Evolutionary conservation across 2,113 vertebrate genomes (phyloP), one percentile per base, ranked within the genome.

Genomic region (Pseudorectes ferrugineus): DNA sequence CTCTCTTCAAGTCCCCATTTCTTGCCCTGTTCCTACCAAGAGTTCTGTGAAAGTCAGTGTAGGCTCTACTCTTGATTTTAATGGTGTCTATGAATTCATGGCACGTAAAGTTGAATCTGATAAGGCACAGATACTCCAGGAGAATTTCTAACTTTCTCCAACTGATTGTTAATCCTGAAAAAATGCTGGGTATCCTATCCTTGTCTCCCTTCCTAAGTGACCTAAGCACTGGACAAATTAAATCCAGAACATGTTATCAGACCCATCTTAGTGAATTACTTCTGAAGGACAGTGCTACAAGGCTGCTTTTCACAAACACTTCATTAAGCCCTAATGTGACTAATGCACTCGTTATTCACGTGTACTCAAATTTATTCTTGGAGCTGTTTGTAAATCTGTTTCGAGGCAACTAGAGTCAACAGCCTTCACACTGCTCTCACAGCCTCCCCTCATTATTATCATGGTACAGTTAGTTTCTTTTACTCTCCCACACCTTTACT

Each of bases 291-390:
- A 74, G 65, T n/a, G 48, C 33, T 74, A 73, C 43, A 57, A 81
- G 84, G 63, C 59, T 58, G 38, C 59, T 88, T 80, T 95, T 88
- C 85, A 83, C 58, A 84, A 97, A 88, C 55, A 62, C 65, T 83
- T 93, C n/a, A 86, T 91, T 88, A 93, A 96, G 35, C 14, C 38
- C 29, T 83, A 62, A 89, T 73, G 54, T 83, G 72, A 93, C 72
- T 88, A 88, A 93, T 62, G 33, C 29, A 66, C 58, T 94, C 93
- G 38, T 52, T 83, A 88, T 51, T 76, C 19, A 35, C 52, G 26
- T 63, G 36, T 33, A 43, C 84, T 90, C 90, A 36, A 54, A 91
- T 83, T 74, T 67, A 86, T 76, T 93, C 67, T 90, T 85, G 88
- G 68, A 91, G 61, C 54, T 77, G 68, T 80, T 83, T 90, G 93